Conservation (phyloP, 2,797 vertebrate species). For the Xenops minutus region DNA sequence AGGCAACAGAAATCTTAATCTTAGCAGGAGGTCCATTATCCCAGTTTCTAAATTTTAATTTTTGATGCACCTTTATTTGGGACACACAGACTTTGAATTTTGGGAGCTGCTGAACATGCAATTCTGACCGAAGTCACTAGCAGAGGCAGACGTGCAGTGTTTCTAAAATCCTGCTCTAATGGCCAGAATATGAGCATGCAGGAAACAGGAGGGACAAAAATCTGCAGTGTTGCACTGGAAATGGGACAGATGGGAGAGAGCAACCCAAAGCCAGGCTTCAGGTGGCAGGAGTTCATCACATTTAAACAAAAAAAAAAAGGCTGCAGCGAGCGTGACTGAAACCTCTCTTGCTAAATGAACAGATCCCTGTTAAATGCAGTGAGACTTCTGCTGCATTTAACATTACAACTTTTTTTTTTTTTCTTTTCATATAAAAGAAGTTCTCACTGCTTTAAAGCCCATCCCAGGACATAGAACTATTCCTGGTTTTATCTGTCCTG, state of each 20-base stretch:
- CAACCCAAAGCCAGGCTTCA: background rate
- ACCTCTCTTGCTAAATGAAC: background rate
- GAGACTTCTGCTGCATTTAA: background rate
- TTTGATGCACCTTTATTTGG: background rate
- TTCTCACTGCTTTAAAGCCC: background rate
- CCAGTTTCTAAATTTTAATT: background rate
- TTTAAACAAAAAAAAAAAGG: background rate
- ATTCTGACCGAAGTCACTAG: background rate
- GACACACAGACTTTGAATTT: background rate
- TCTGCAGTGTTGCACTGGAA: background rate
- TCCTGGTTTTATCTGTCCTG: slow-evolving; percentile 56
- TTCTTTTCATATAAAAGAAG: background rate
- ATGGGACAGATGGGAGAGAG: background rate
- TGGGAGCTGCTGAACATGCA: background rate
- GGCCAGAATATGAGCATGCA: background rate
- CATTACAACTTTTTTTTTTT: too few species aligned
- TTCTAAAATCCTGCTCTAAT: background rate
- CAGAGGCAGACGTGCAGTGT: rapidly evolving
- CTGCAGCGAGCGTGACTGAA: background rate
- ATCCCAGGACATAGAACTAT: background rate
- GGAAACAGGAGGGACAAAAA: background rate
- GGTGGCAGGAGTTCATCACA: background rate
- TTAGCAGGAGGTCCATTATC: background rate
- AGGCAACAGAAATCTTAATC: background rate
- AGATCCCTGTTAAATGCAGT: background rate